Evolutionary conservation across 1,140 invertebrate genomes (phyloP), one percentile per base, ranked within the genome.

Genomic region (Mercenaria mercenaria): DNA sequence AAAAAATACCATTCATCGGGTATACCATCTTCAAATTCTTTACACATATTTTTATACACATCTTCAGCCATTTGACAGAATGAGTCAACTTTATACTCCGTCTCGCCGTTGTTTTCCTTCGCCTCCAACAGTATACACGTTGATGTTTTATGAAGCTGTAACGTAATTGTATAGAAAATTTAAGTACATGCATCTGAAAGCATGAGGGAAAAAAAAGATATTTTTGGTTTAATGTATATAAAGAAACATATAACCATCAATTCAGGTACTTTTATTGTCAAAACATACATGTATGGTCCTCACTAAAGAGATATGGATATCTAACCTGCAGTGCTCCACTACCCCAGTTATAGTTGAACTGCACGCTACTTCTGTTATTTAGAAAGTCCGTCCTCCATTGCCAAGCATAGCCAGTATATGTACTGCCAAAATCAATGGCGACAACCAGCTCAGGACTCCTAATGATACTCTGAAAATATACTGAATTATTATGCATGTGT

Each of bases 261-360:
- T n/a, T n/a, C n/a, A n/a, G n/a, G n/a, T n/a, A n/a, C n/a, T n/a
- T n/a, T n/a, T n/a, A n/a, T n/a, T n/a, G n/a, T n/a, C n/a, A n/a
- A n/a, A n/a, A n/a, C n/a, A n/a, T n/a, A n/a, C n/a, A n/a, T n/a
- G n/a, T n/a, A n/a, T n/a, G n/a, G n/a, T n/a, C n/a, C n/a, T n/a
- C n/a, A n/a, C n/a, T n/a, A n/a, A n/a, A n/a, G n/a, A n/a, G n/a
- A n/a, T n/a, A n/a, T n/a, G n/a, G n/a, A n/a, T n/a, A n/a, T n/a
- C n/a, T n/a, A n/a, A 80, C 77, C 50, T 80, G 77, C 23, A 47
- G 47, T 26, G 43, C 50, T 18, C 77, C 77, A 3, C 29, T 37
- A 10, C 77, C 77, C 77, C 77, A 80, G 50, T 80, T 56, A 29
- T n/a, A 50, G 47, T 80, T 80, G 52, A 80, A 80, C 50, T 80